Base-by-base conservation (phyloP, 2,888 invertebrate genomes). In the Prenolepis imparis region DNA sequence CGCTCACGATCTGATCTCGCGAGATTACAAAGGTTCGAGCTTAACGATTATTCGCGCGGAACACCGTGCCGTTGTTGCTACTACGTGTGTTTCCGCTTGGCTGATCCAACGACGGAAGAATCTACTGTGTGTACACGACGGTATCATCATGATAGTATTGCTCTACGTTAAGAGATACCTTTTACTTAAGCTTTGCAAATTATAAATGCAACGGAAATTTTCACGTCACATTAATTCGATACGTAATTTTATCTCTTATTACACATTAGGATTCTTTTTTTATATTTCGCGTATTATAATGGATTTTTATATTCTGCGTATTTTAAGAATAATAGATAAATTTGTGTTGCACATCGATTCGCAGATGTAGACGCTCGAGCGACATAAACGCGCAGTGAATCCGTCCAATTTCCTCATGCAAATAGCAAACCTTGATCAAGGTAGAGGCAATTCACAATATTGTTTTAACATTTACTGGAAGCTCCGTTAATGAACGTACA, bases 31-130 rank as follows among this genome's bases (percentile, higher is more conserved):
- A 75, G 73, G 63, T 75, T 81, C 72, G 52, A 63, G 81, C 61
- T 75, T 81, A 81, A 81, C 74, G 81, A 74, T 75, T 81, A 81
- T 74, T 74, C 81, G 74, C 74, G 74, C 8, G 63, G 81, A 74
- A 72, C 72, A 59, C 72, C 78, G 36, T 11, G 39, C 66, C 55
- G 68, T 57, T 32, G 57, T 59, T 59, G 44, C 78, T 44, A 44
- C 44, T 78, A 66, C 41, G 57, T 78, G 57, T 59, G 70, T 21
- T 70, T 48, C 70, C 57, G 70, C 41, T 78, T 63, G 57, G 57
- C 41, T 24, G 57, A 70, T 15, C 41, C 41, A 15, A 28, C 28
- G 21, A 8, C 21, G 41, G 70, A 78, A 78, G 78, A 78, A 70
- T 70, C 70, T 18, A 32, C 28, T 21, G 32, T 44, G 32, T 78